These are phyloP conservation scores for Liolophura sinensis DNA, from an alignment of 1,140 invertebrate species.

Conservation along the genomic window DNA sequence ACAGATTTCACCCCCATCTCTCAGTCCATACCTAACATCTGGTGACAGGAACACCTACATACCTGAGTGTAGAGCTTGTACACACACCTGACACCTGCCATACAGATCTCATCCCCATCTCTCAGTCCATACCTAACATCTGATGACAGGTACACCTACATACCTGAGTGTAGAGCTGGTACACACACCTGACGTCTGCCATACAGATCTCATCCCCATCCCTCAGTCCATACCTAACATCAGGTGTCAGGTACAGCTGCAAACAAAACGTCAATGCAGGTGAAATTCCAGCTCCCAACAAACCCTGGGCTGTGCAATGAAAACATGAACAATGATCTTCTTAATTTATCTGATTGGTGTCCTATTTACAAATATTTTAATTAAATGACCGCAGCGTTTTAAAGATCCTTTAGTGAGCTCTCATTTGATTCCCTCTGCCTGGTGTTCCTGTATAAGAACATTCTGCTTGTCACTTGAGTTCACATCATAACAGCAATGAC, in stretches of 20 bases:
- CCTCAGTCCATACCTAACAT: conserved; percentile 50
- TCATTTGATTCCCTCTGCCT: too few species aligned
- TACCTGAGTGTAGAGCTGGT: conserved; percentile 30
- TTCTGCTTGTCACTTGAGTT: too few species aligned
- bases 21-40: conserved; percentile 50
- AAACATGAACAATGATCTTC: not conserved
- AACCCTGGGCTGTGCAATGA: too few species aligned
- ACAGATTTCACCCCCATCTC: conserved; percentile 34
- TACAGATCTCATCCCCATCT: conserved; percentile 36
- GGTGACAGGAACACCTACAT: conserved; percentile 36
- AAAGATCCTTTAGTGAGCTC: too few species aligned
- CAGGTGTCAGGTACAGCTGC: conserved; percentile 40
- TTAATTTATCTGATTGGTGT: not conserved
- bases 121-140: conserved; percentile 51
- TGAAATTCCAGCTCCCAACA: too few species aligned
- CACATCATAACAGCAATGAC: too few species aligned
- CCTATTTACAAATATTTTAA: too few species aligned
- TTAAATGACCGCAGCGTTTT: too few species aligned
- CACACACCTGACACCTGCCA: conserved; percentile 45
- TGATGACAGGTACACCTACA: conserved; percentile 36
- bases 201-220: conserved; percentile 40
- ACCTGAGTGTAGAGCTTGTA: conserved; percentile 33
- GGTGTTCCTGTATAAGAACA: too few species aligned
- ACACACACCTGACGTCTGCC: conserved; percentile 45
- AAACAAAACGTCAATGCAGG: too few species aligned